These are phyloP conservation scores for Pseudonaja textilis DNA, from an alignment of 2,113 vertebrate species.

Conservation along the genomic window DNA sequence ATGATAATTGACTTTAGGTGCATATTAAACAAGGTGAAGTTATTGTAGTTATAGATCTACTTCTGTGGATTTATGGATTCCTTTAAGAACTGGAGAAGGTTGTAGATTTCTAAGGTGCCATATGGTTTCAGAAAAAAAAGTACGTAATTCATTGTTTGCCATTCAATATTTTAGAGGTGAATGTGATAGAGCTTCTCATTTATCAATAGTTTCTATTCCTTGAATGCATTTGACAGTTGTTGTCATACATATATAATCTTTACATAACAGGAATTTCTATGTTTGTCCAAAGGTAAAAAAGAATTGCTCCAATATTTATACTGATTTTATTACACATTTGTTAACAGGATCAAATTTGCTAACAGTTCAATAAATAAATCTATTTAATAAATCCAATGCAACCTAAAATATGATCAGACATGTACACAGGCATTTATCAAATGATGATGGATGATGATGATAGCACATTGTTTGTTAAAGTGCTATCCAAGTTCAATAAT, in stretches of 20 bases:
- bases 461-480: neutral
- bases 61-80: neutral
- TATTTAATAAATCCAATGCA: neutral
- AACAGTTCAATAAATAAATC: neutral
- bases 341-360: neutral
- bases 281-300: neutral
- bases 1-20: neutral
- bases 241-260: neutral
- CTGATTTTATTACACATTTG: neutral
- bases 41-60: neutral
- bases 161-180: neutral
- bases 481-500: neutral
- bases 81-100: neutral
- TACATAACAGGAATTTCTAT: neutral
- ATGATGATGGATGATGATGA: neutral
- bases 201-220: neutral
- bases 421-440: neutral
- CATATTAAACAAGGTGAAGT: neutral
- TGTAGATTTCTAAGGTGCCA: neutral
- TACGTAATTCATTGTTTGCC: neutral
- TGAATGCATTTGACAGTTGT: neutral
- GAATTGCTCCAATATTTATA: neutral
- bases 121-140: neutral
- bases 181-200: neutral
- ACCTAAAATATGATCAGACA: neutral